Percentiles rank a stretch among this genome's conserved stretches.
These are phyloP conservation scores for Notamacropus eugenii DNA, from an alignment of 2,797 vertebrate genomes.

Conservation along the genomic window DNA sequence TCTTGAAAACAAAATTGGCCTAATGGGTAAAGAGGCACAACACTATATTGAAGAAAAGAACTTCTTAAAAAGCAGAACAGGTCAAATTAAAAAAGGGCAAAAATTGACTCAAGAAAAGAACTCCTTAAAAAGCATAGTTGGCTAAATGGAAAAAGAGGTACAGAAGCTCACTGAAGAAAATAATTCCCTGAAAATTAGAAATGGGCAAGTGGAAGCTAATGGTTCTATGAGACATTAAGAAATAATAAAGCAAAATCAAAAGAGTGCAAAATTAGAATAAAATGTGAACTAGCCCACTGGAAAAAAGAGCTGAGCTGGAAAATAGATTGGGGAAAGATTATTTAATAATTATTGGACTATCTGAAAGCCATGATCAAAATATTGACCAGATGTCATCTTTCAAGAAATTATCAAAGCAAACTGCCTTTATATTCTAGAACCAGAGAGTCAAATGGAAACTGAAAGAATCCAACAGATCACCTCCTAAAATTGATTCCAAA, in stretches of 20 bases:
- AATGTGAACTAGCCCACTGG: too few species aligned
- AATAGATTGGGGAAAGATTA: too few species aligned
- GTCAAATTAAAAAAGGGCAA: not conserved
- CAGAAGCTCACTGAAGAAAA: not conserved
- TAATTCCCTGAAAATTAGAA: not conserved
- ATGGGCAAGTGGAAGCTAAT: not conserved
- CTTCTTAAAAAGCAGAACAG: not conserved
- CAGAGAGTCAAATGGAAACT: not conserved
- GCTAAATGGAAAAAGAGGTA: not conserved
- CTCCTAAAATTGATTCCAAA: not conserved
- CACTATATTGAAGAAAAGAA: not conserved
- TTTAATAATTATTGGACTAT: too few species aligned
- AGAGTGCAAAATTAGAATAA: too few species aligned
- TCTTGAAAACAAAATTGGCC: not conserved
- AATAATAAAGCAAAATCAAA: too few species aligned
- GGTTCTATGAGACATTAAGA: too few species aligned
- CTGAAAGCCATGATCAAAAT: too few species aligned
- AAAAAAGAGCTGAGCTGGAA: too few species aligned
- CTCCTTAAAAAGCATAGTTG: not conserved
- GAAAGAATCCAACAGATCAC: not conserved
- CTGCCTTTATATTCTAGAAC: too few species aligned
- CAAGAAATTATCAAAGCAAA: not conserved
- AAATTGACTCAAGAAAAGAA: not conserved
- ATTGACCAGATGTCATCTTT: too few species aligned
- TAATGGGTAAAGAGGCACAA: not conserved